Conservation (phyloP, 2,888 invertebrate species). For the Drepanosiphum platanoidis region DNA sequence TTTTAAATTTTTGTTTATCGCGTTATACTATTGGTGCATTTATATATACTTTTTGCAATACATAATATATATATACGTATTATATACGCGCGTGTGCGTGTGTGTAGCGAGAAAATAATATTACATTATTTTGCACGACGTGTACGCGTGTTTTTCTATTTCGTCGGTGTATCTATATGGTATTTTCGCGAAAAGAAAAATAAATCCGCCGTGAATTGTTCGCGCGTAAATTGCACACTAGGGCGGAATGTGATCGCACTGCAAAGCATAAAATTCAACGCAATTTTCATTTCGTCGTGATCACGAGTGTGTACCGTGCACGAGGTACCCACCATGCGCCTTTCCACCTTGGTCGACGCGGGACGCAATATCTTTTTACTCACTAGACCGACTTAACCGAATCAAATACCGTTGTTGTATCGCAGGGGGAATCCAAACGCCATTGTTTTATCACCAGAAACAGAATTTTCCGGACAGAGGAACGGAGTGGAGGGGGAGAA, state of each 20-base stretch:
- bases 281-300: conserved; percentile 9
- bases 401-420: background rate
- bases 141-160: too few relatives aligned
- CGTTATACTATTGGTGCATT: background rate
- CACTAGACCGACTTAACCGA: conserved; percentile 39
- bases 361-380: background rate
- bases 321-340: conserved; percentile 1
- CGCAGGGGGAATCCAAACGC: background rate
- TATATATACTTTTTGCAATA: too few relatives aligned
- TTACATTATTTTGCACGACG: too few relatives aligned
- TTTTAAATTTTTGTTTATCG: background rate
- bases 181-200: background rate
- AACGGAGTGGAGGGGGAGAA: background rate
- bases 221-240: conserved; percentile 7
- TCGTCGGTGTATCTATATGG: too few relatives aligned
- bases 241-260: conserved; percentile 15
- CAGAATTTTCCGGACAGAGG: background rate
- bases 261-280: background rate
- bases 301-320: background rate
- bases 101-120: too few relatives aligned
- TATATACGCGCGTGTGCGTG: too few relatives aligned
- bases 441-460: background rate
- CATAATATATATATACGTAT: too few relatives aligned
- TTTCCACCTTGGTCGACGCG: too few relatives aligned
- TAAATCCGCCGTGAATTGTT: background rate